phyloP scores from a whole-genome alignment of 2,797 vertebrate species.

The Intellagama lesueurii region DNA sequence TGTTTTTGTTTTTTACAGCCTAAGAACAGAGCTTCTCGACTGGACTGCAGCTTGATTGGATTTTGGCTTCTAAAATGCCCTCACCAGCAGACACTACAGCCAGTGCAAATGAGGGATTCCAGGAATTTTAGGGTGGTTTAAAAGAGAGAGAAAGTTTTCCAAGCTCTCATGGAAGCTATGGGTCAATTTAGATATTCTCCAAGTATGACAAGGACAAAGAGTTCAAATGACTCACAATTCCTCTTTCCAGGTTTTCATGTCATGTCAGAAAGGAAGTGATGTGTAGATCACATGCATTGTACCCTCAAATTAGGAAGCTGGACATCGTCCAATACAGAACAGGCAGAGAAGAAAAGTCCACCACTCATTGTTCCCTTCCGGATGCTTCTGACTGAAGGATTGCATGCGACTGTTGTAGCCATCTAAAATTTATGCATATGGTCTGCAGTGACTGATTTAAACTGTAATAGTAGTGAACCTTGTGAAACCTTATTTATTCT shows the following conservation, averaged over 20 bases:
- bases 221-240: not conserved
- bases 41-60: too few species aligned
- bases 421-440: not conserved
- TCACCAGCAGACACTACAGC: too few species aligned
- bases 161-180: too few species aligned
- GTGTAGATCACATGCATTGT: too few species aligned
- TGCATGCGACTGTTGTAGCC: not conserved
- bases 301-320: too few species aligned
- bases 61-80: too few species aligned
- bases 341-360: not conserved
- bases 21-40: too few species aligned
- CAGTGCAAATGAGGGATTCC: too few species aligned
- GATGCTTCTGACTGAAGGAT: not conserved
- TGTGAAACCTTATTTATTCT: not conserved
- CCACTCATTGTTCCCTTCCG: too few species aligned
- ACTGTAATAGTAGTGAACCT: not conserved
- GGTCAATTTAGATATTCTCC: not conserved
- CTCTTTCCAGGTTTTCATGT: not conserved
- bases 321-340: not conserved
- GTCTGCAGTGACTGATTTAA: not conserved
- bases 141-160: too few species aligned
- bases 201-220: not conserved
- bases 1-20: too few species aligned
- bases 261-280: not conserved
- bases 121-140: too few species aligned